phyloP scores from a whole-genome alignment of 2,888 invertebrate species.

The Papilio demoleus region DNA sequence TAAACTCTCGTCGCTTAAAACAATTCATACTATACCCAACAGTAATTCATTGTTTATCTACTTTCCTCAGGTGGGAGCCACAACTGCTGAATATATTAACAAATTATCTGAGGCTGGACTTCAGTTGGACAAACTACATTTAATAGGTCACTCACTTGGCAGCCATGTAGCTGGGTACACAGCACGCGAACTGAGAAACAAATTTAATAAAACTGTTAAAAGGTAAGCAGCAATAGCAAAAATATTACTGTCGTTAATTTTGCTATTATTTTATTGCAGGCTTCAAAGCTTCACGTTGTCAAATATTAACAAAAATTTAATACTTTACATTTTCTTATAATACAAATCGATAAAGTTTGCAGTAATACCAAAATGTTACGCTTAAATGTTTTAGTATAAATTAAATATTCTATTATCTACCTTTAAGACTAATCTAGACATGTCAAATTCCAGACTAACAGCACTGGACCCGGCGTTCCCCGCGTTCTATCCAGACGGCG shows the following conservation, averaged over 20 bases:
- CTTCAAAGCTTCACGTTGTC: not conserved
- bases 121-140: conserved; percentile 66
- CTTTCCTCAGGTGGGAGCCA: conserved; percentile 77
- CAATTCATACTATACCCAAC: too few species aligned
- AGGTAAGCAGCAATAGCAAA: conserved; percentile 55
- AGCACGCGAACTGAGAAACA: conserved; percentile 73
- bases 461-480: conserved; percentile 86
- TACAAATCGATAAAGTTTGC: too few species aligned
- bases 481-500: conserved; percentile 80
- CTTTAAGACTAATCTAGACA: not conserved
- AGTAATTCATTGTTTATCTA: too few species aligned
- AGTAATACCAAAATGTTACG: too few species aligned
- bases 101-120: conserved; percentile 68
- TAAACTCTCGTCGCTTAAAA: too few species aligned
- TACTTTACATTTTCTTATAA: too few species aligned
- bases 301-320: too few species aligned
- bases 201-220: conserved; percentile 69
- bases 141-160: conserved; percentile 79
- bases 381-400: too few species aligned
- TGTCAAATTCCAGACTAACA: conserved; percentile 76
- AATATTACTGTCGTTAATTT: not conserved
- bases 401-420: not conserved
- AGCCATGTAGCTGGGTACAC: conserved; percentile 79
- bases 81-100: conserved; percentile 69
- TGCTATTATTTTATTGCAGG: not conserved